Percentiles rank a stretch among this genome's conserved stretches.
These are phyloP conservation scores for Xiphorhynchus erythropygius DNA, from an alignment of 2,797 vertebrate genomes.

Conservation along the genomic window DNA sequence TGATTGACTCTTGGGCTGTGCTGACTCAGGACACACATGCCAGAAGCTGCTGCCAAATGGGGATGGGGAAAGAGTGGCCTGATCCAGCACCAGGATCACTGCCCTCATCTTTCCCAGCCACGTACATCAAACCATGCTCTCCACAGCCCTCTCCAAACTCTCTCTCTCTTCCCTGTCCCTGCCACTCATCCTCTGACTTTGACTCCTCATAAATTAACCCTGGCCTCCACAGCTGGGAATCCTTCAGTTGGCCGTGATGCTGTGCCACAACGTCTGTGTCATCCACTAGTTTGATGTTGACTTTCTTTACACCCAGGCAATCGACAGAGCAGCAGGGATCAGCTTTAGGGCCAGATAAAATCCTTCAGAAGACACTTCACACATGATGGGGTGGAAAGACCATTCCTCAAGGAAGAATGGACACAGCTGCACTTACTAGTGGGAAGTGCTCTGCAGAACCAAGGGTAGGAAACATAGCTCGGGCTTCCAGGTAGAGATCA, in stretches of 20 bases:
- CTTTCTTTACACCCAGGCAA: neutral
- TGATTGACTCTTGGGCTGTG: neutral
- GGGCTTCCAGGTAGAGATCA: neutral
- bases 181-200: neutral
- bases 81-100: neutral
- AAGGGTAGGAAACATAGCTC: neutral
- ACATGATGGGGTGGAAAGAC: neutral
- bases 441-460: neutral
- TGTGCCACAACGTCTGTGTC: neutral
- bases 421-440: neutral
- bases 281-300: neutral
- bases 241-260: neutral
- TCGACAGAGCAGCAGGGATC: neutral
- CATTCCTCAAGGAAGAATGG: neutral
- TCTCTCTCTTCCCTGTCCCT: neutral
- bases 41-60: neutral
- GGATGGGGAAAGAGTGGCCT: neutral
- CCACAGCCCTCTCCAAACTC: neutral
- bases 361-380: neutral
- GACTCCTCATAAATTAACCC: neutral
- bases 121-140: neutral
- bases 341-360: neutral
- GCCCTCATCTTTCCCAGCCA: neutral
- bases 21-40: accelerated
- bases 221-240: neutral